phyloP scores from a whole-genome alignment of 1,140 invertebrate species.

The Carcinoscorpius rotundicauda region DNA sequence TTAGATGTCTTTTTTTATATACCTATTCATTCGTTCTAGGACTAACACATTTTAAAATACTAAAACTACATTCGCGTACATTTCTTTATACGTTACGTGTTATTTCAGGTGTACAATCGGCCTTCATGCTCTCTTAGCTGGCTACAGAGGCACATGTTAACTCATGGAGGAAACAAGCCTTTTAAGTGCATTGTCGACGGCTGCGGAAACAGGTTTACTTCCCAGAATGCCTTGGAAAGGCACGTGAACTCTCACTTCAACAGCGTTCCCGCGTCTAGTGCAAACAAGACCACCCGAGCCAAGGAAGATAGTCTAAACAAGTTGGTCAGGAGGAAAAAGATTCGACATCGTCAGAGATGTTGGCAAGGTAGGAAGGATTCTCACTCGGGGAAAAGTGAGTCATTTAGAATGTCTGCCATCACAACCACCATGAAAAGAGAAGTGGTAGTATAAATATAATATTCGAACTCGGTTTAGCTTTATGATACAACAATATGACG shows the following conservation, averaged over 20 bases:
- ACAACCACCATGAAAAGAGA: background rate
- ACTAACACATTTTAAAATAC: too few species aligned
- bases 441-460: conserved; percentile 5
- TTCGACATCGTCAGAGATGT: conserved; percentile 31
- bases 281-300: conserved; percentile 26
- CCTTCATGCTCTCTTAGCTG: conserved; percentile 78
- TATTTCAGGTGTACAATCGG: conserved; percentile 62
- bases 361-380: background rate
- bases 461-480: background rate
- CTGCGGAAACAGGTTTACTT: conserved; percentile 78
- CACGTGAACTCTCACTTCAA: conserved; percentile 89
- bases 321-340: conserved; percentile 26
- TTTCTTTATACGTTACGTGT: too few species aligned
- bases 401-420: conserved; percentile 20
- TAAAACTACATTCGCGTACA: too few species aligned
- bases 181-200: conserved; percentile 88
- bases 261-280: conserved; percentile 41
- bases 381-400: conserved; percentile 14
- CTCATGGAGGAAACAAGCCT: conserved; percentile 73
- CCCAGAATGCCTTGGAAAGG: conserved; percentile 72
- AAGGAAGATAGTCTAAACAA: conserved; percentile 19
- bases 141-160: conserved; percentile 80
- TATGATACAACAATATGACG: too few species aligned
- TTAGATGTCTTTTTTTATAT: too few species aligned
- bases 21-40: too few species aligned